Percentiles rank a stretch among this genome's conserved stretches.
Evolutionary conservation across 1,140 invertebrate species (phyloP).

Genomic region (Zaprionus camerounensis): DNA sequence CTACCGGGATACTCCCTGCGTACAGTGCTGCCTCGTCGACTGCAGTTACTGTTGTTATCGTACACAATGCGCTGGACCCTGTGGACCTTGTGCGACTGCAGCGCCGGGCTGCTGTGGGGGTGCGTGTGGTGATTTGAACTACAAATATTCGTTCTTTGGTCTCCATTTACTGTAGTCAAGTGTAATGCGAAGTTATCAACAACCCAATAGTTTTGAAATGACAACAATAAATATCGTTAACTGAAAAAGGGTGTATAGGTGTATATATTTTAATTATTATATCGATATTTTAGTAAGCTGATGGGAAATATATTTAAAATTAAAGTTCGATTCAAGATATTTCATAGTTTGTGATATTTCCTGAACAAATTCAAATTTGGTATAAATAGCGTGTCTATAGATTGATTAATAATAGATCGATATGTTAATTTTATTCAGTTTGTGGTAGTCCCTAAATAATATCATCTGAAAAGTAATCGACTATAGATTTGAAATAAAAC

Average conservation of each 20-base stretch:
- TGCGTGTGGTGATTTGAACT: slow-evolving; percentile 39
- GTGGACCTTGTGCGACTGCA: slow-evolving; percentile 27
- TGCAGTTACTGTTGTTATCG: slow-evolving; percentile 57
- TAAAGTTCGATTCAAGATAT: neutral
- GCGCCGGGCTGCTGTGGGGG: slow-evolving; percentile 35
- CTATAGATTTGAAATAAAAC: neutral
- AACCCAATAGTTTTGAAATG: neutral
- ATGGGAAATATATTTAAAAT: too few relatives aligned
- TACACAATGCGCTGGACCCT: slow-evolving; percentile 27
- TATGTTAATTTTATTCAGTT: too few relatives aligned
- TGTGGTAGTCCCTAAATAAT: too few relatives aligned
- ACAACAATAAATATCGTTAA: neutral
- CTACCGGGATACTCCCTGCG: slow-evolving; percentile 55
- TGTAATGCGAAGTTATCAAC: neutral
- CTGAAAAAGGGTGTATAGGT: neutral
- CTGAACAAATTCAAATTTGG: too few relatives aligned
- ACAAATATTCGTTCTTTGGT: slow-evolving; percentile 43
- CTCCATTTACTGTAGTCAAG: slow-evolving; percentile 28
- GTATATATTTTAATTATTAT: too few relatives aligned
- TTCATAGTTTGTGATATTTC: too few relatives aligned
- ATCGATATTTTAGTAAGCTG: too few relatives aligned
- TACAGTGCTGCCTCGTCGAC: slow-evolving; percentile 62
- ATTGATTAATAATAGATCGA: too few relatives aligned
- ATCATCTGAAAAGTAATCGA: too few relatives aligned
- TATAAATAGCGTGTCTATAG: too few relatives aligned